Evolutionary conservation across 2,888 invertebrate genomes (phyloP).

Genomic region (Acrobasis consociella): DNA sequence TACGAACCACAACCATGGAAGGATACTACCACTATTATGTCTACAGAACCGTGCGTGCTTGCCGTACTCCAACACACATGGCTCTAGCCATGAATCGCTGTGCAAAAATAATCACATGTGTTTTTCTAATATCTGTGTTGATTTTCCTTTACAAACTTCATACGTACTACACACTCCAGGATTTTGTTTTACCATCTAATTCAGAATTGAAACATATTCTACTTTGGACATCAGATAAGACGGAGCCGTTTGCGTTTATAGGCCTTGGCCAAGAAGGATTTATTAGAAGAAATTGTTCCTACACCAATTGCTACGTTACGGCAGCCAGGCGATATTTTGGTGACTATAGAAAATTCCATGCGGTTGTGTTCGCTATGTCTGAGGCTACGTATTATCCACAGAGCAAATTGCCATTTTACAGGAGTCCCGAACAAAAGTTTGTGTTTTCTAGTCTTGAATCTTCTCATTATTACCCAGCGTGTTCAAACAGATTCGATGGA

Average conservation of each 20-base stretch:
- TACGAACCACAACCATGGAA: no score
- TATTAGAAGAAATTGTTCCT: conserved; percentile 43
- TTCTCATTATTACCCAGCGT: conserved; percentile 47
- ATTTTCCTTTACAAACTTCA: no score
- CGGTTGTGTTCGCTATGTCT: conserved; percentile 45
- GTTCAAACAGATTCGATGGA: conserved; percentile 40
- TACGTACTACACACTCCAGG: no score
- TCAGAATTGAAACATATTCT: conserved; percentile 49
- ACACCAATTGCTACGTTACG: conserved; percentile 48
- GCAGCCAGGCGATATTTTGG: conserved; percentile 34
- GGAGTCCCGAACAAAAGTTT: conserved; percentile 46
- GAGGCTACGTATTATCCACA: conserved; percentile 35
- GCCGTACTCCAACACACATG: no score
- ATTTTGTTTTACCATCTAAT: background rate
- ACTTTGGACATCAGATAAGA: conserved; percentile 50
- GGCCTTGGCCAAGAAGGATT: conserved; percentile 47
- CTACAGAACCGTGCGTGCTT: no score
- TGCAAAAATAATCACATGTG: no score
- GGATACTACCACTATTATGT: no score
- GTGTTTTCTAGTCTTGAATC: conserved; percentile 51
- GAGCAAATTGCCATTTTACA: conserved; percentile 30
- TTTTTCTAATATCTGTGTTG: no score
- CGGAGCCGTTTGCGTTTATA: conserved; percentile 50
- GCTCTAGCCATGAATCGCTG: no score
- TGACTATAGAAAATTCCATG: conserved; percentile 45